Evolutionary conservation across 2,797 vertebrate species (phyloP), one percentile per base, ranked within the genome.

Genomic region (Menidia menidia): DNA sequence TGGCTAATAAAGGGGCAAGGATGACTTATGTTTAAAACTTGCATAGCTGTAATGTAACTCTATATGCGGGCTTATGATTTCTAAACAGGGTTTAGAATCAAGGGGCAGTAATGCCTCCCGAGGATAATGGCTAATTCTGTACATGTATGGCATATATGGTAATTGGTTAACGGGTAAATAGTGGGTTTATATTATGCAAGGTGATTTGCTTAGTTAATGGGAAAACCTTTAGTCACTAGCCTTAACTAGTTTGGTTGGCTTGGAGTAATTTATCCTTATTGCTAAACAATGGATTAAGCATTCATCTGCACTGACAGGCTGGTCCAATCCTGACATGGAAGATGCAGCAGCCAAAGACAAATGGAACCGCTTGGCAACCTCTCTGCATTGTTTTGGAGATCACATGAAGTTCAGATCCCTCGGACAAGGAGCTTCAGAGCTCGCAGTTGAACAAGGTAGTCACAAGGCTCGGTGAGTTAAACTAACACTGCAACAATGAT

Each of bases 361-460:
- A 4, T 92, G 85, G 87, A 75, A 43, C 19, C 61, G 30, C 1
- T 73, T 92, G 80, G 45, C 33, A 0, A 56, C 81, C 10, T 73
- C 73, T 0, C 64, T 94, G 65, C 68, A 42, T 42, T 93, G 93
- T 72, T 71, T 61, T 9, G 19, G 0, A 1, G 77, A 88, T 48
- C 80, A 85, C 32, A 61, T 94, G 83, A 90, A 64, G 66, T 88
- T 93, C 48, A 87, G 53, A 11, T 85, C 72, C 2, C n/a, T 71
- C 25, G 91, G 88, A 41, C 59, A 61, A 44, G 80, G 75, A 10
- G 73, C 45, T 0, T 80, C 75, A 0, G 57, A 74, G 0, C 68
- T 94, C 60, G 39, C 60, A 19, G 43, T 93, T 9, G 72, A 77
- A 3, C 85, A 83, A 88, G 85, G 93, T 92, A 68, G 19, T 13